Evolutionary conservation across 2,113 vertebrate species (phyloP), one percentile per base, ranked within the genome.

Genomic region (Heliornis fulica): DNA sequence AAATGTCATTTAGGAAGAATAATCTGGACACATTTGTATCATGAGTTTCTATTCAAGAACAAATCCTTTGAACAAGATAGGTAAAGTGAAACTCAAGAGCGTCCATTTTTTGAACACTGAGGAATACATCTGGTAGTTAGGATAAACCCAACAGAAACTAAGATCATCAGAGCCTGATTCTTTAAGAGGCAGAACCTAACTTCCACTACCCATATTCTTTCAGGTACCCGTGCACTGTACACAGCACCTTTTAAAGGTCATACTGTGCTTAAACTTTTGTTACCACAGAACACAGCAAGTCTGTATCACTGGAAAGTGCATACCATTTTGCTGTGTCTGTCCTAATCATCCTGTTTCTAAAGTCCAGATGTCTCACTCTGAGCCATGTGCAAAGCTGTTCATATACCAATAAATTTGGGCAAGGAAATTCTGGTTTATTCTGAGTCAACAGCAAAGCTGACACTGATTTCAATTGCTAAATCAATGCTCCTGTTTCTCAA

Each of bases 161-260:
- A 72, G 10, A 57, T 14, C 6, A 83, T 61, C 17, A 76, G 26
- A 75, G 59, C 41, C 9, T 75, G 2, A 21, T 21, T 89, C 9
- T 26, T 63, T 46, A 41, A 29, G 25, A 75, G 8, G 2, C 9
- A 90, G 48, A 83, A 22, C 7, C 3, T 87, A 25, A 31, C 38
- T 85, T 53, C 20, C 29, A 45, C 21, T 13, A 87, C 18, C 29
- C 61, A 11, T 41, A 14, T 29, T 2, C 5, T 56, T 60, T 79
- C 43, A 83, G 23, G 13, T 78, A 50, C 6, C n/a, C 1, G 1
- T 0, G 0, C 1, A 9, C 11, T 46, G 29, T 1, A 59, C 6
- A 14, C 5, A 68, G 11, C 2, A 51, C 16, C 2, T 68, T 79
- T 21, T 41, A 34, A 75, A 82, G 31, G 18, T 54, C 45, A 71